Conservation (phyloP, 2,888 invertebrate genomes). For the Tipula lateralis region DNA sequence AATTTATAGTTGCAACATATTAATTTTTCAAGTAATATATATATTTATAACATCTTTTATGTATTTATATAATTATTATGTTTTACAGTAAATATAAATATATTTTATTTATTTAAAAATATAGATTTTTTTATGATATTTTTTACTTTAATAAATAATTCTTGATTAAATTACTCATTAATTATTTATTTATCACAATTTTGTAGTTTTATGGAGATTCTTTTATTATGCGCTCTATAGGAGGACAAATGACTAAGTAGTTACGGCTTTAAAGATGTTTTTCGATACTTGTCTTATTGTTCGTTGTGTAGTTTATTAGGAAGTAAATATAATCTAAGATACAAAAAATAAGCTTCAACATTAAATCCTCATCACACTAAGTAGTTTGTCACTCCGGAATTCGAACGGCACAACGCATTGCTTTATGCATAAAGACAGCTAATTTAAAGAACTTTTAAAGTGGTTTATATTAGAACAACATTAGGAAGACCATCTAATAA, state of each 20-base stretch:
- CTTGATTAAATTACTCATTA: background rate
- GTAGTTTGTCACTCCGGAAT: background rate
- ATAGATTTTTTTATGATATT: background rate
- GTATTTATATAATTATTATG: background rate
- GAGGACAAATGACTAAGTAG: background rate
- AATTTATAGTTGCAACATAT: background rate
- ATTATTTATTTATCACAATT: background rate
- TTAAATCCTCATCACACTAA: background rate
- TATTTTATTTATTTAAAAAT: background rate
- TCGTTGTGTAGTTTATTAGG: background rate
- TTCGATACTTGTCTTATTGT: background rate
- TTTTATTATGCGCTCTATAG: background rate
- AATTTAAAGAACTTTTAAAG: background rate
- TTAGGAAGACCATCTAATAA: background rate
- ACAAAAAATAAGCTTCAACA: background rate
- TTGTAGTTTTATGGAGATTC: background rate
- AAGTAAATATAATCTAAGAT: background rate
- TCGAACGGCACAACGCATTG: background rate
- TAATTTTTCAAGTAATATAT: too few species aligned
- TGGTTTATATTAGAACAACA: background rate
- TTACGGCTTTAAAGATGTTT: too few species aligned
- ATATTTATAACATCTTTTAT: background rate
- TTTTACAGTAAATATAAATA: background rate
- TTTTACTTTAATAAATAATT: background rate
- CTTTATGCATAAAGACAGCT: background rate